Evolutionary conservation across 2,888 invertebrate species (phyloP).

Genomic region (Agrochola lota): DNA sequence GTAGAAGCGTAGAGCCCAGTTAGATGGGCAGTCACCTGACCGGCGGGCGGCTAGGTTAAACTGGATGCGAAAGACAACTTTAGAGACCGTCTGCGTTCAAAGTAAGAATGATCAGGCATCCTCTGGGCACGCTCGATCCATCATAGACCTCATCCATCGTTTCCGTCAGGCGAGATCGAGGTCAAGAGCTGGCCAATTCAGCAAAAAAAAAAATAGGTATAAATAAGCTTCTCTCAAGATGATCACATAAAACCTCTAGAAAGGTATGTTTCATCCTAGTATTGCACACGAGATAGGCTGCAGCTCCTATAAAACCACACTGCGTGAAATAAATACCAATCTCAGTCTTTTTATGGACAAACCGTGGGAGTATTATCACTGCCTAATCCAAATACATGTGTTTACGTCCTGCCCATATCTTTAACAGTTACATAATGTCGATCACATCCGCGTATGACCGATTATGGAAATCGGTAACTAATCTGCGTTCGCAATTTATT

Average conservation of each 20-base stretch:
- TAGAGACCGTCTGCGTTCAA: no score
- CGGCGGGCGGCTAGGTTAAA: no score
- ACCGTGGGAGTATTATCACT: conserved; percentile 5
- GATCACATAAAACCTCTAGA: neutral
- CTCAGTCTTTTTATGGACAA: neutral
- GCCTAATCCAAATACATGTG: neutral
- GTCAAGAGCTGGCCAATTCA: no score
- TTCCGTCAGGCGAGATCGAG: no score
- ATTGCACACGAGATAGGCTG: neutral
- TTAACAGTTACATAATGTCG: conserved; percentile 29
- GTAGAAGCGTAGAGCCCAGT: no score
- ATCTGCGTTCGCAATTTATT: no score
- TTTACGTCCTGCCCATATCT: neutral
- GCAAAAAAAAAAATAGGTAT: no score
- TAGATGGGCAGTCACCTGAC: no score
- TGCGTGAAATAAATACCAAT: conserved; percentile 1
- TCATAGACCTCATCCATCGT: no score
- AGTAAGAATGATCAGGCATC: no score
- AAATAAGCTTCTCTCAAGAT: neutral
- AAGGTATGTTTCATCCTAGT: neutral
- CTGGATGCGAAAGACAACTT: no score
- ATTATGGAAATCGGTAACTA: neutral
- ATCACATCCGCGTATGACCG: neutral
- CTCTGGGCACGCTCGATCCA: no score
- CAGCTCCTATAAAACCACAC: neutral